phyloP scores from a whole-genome alignment of 2,888 invertebrate genomes.

The Neria commutata region DNA sequence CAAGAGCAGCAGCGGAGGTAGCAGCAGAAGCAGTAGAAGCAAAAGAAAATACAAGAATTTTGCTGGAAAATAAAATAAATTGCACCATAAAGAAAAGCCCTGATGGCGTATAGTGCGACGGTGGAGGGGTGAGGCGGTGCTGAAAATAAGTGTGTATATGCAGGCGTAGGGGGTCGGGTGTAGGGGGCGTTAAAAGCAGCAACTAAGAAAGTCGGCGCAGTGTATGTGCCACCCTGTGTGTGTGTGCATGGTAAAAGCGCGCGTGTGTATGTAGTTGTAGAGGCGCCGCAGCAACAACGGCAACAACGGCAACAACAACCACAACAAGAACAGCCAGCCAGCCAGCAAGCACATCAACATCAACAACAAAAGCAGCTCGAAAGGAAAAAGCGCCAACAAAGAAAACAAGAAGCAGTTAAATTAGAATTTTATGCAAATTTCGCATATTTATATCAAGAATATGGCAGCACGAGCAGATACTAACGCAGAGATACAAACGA shows the following conservation, averaged over 20 bases:
- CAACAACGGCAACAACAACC: slow-evolving; percentile 1
- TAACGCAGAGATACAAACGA: not conserved
- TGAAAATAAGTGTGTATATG: too few relatives aligned
- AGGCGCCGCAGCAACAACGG: not conserved
- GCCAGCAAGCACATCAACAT: too few relatives aligned
- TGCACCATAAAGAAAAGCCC: slow-evolving; percentile 44
- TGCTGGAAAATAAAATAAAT: slow-evolving; percentile 45
- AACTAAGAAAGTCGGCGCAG: not conserved
- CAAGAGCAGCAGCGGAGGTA: slow-evolving; percentile 28
- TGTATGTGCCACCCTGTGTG: not conserved
- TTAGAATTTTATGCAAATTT: slow-evolving; percentile 59
- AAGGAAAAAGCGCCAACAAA: slow-evolving; percentile 20
- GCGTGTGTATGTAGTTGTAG: not conserved
- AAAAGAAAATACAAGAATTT: slow-evolving; percentile 6
- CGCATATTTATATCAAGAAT: slow-evolving; percentile 31
- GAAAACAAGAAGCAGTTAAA: slow-evolving; percentile 39
- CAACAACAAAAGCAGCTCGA: not conserved
- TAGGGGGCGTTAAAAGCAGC: not conserved
- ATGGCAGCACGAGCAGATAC: slow-evolving; percentile 25
- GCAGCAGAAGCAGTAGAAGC: slow-evolving; percentile 5
- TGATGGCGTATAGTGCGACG: too few relatives aligned
- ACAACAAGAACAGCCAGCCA: slow-evolving; percentile 10
- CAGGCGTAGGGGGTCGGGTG: not conserved
- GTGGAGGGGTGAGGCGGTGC: too few relatives aligned
- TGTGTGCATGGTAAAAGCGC: not conserved